Evolutionary conservation across 2,113 vertebrate species (phyloP).

Genomic region (Notothenia rossii): DNA sequence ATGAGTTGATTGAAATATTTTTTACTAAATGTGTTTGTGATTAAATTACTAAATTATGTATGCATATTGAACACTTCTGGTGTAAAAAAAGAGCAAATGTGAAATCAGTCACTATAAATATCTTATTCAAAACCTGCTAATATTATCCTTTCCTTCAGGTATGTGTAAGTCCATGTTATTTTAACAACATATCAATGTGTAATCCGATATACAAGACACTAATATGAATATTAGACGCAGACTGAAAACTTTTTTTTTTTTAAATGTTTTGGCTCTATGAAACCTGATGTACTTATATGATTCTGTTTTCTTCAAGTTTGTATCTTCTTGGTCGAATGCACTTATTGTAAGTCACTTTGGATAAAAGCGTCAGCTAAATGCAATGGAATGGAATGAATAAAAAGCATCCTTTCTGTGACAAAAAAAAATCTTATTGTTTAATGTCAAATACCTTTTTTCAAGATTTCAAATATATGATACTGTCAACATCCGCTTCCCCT

Average conservation of each 20-base stretch:
- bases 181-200: background rate
- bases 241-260: too few species aligned
- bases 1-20: background rate
- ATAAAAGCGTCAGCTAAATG: too few species aligned
- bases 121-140: background rate
- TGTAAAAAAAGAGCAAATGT: background rate
- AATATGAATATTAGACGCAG: background rate
- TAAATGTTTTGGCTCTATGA: too few species aligned
- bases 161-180: background rate
- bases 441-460: background rate
- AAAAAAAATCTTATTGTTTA: too few species aligned
- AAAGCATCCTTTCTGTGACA: too few species aligned
- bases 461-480: background rate
- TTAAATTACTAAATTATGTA: background rate
- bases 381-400: too few species aligned
- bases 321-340: too few species aligned
- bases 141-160: background rate
- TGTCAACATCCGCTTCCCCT: background rate
- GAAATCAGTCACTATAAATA: background rate
- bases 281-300: too few species aligned
- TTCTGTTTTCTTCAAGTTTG: too few species aligned
- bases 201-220: background rate
- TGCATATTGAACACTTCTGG: background rate
- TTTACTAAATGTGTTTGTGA: too few species aligned
- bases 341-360: too few species aligned